These are phyloP conservation scores for Drosophila athabasca DNA, from an alignment of 1,140 invertebrate genomes.

Conservation along the genomic window DNA sequence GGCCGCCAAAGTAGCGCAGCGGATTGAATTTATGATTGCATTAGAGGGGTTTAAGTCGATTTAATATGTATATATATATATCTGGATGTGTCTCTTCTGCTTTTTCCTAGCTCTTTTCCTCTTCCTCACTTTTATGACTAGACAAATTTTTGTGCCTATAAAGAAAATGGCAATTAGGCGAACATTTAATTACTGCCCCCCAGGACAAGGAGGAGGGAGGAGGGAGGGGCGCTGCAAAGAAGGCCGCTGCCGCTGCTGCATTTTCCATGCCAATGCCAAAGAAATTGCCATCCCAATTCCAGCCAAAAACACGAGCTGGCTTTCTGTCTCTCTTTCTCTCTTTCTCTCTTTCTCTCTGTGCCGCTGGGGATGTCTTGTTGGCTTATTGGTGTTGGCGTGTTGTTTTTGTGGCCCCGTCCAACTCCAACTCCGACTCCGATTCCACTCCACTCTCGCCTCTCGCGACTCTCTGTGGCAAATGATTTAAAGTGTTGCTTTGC, in stretches of 20 bases:
- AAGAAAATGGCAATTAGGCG: constrained; percentile 67
- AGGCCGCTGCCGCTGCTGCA: constrained; percentile 1
- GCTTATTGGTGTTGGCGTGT: constrained; percentile 77
- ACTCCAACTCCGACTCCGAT: too few species aligned
- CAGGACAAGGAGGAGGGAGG: background rate
- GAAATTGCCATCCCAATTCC: too few species aligned
- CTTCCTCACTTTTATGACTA: constrained; percentile 58
- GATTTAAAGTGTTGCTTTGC: constrained; percentile 84
- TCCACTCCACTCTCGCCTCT: too few species aligned
- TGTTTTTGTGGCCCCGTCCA: constrained; percentile 49
- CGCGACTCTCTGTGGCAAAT: constrained; percentile 61
- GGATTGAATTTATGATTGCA: constrained; percentile 65
- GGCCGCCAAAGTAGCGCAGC: background rate
- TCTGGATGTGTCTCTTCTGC: constrained; percentile 17
- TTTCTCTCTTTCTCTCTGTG: background rate
- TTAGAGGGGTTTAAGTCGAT: constrained; percentile 54
- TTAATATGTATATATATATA: constrained; percentile 27
- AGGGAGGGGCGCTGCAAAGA: constrained; percentile 24
- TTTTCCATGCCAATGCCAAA: too few species aligned
- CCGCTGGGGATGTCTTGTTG: constrained; percentile 45
- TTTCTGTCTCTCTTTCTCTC: too few species aligned
- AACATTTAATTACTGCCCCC: constrained; percentile 64
- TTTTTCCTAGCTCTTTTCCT: background rate
- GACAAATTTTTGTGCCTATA: constrained; percentile 60
- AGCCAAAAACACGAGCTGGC: background rate